Conservation (phyloP, 2,113 vertebrate genomes). For the Passer domesticus region DNA sequence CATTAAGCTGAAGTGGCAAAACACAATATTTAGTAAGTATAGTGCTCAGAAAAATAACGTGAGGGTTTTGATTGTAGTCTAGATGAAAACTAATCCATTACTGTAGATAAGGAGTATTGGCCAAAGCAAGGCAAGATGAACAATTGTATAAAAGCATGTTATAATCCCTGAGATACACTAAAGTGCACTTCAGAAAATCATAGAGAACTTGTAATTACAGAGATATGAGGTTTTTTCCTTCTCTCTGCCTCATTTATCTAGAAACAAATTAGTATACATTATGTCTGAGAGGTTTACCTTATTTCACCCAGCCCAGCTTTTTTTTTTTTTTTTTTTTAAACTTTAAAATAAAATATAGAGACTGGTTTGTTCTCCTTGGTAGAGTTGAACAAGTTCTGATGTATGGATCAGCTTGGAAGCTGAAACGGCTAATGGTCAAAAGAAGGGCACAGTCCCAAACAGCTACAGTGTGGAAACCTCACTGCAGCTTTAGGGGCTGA, state of each 20-base stretch:
- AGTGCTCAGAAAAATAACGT: neutral
- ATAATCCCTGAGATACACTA: neutral
- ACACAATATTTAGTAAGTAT: neutral
- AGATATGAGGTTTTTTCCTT: neutral
- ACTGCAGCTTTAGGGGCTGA: neutral
- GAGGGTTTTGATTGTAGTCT: neutral
- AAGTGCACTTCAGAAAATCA: neutral
- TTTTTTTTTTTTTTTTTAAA: neutral
- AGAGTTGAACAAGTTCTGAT: neutral
- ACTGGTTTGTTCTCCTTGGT: neutral
- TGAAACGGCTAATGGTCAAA: neutral
- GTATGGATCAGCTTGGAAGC: neutral
- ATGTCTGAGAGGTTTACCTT: neutral
- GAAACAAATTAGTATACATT: neutral
- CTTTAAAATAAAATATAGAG: neutral
- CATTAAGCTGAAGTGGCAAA: neutral
- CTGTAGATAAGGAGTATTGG: neutral
- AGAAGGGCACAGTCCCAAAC: neutral
- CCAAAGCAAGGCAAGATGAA: neutral
- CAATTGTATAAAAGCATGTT: neutral
- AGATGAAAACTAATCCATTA: neutral
- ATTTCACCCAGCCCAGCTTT: neutral
- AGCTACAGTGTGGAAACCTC: neutral
- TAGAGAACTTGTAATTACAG: neutral
- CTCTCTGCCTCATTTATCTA: neutral